Base-by-base conservation (phyloP, 2,113 vertebrate species). In the Alaudala cheleensis region DNA sequence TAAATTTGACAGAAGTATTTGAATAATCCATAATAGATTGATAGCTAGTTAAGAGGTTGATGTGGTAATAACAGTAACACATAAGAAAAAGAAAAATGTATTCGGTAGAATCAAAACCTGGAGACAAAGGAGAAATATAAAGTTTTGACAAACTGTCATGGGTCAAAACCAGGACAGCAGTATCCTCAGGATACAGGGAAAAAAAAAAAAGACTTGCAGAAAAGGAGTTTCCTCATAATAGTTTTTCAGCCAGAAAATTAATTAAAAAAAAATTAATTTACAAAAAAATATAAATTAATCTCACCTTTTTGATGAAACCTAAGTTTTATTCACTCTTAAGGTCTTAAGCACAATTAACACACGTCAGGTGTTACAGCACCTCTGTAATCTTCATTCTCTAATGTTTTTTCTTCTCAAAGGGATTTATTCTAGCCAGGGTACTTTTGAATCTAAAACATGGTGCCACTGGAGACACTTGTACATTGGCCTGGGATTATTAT, bases 1-100 rank as follows among this genome's bases (percentile, higher is more conserved):
- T 54, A 79, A 83, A 82, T 81, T 80, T 88, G 81, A 96, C 91
- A 91, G 94, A 84, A 56, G 88, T 51, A 95, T 91, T 88, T 97
- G 83, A 97, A 95, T 96, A 88, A 90, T 47, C 66, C 74, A 29
- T 65, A 89, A 83, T 58, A 96, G 80, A 95, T 14, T 91, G 83
- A 97, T 66, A 91, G 64, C 16, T 94, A 97, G 53, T 60, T 47
- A 93, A 22, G 66, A 73, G 66, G 84, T 14, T 84, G 91, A 95
- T 61, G 19, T 54, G 62, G 58, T 92, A 89, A 91, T 85, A 81
- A 87, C 65, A 80, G 73, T 89, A 95, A 95, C 64, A 81, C 3
- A 72, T 7, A 8, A 7, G 50, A 34, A 82, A 45, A 92, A 54
- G 31, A 81, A 90, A 92, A 81, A 42, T 64, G 7, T 16, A 57